Conservation (phyloP, 1,140 invertebrate species). For the Linepithema humile region DNA sequence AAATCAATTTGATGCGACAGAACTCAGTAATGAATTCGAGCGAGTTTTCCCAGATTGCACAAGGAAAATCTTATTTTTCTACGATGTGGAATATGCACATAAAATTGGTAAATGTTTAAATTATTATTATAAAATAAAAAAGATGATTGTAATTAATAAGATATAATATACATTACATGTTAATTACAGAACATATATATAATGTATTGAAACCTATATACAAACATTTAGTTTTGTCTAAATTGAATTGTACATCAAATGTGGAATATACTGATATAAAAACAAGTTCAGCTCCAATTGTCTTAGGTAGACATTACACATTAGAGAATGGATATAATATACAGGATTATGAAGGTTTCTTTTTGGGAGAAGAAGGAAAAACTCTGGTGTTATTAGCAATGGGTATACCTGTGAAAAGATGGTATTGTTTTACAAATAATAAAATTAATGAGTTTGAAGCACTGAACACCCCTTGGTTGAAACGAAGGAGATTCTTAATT, state of each 20-base stretch:
- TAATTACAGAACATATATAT: slow-evolving; percentile 75
- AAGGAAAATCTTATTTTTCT: slow-evolving; percentile 87
- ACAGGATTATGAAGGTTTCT: slow-evolving; percentile 85
- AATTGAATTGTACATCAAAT: slow-evolving; percentile 80
- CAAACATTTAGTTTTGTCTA: slow-evolving; percentile 75
- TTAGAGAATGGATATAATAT: slow-evolving; percentile 73
- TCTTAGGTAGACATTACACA: slow-evolving; percentile 78
- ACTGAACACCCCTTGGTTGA: slow-evolving; percentile 87
- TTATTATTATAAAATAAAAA: slow-evolving; percentile 33
- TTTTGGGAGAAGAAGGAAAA: slow-evolving; percentile 84
- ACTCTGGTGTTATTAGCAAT: slow-evolving; percentile 85
- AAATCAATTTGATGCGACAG: slow-evolving; percentile 83
- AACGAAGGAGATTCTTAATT: slow-evolving; percentile 91
- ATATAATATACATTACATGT: slow-evolving; percentile 18
- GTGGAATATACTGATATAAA: slow-evolving; percentile 70
- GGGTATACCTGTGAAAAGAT: slow-evolving; percentile 83
- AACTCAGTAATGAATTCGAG: slow-evolving; percentile 79
- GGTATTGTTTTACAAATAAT: slow-evolving; percentile 83
- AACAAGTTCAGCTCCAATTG: slow-evolving; percentile 39
- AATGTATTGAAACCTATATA: slow-evolving; percentile 68
- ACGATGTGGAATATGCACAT: slow-evolving; percentile 90
- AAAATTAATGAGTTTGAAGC: slow-evolving; percentile 77
- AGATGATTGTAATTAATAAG: neutral
- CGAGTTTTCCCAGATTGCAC: slow-evolving; percentile 77
- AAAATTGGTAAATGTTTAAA: slow-evolving; percentile 84